Conservation (phyloP, 2,888 invertebrate species). For the Chymomyza procnemis region DNA sequence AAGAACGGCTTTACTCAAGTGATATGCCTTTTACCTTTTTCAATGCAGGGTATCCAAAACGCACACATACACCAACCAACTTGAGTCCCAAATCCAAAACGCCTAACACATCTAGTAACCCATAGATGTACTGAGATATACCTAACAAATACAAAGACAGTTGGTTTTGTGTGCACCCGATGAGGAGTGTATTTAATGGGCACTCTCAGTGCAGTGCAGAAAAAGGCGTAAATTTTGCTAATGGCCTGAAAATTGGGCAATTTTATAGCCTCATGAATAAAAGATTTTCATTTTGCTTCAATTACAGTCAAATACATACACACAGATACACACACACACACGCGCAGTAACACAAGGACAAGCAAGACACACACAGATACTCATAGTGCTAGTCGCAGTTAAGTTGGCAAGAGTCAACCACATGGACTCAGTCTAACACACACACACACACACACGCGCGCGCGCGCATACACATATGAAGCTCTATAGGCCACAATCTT, state of each 20-base stretch:
- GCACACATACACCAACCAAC: conserved; percentile 26
- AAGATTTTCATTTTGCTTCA: conserved; percentile 75
- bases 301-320: conserved; percentile 66
- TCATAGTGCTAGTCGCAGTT: neutral
- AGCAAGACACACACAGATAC: conserved; percentile 38
- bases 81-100: conserved; percentile 57
- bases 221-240: conserved; percentile 78
- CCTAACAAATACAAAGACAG: conserved; percentile 64
- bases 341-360: conserved; percentile 19
- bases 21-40: too few species aligned
- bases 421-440: conserved; percentile 2
- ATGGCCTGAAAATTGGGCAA: conserved; percentile 78
- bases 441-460: conserved; percentile 23
- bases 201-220: conserved; percentile 67
- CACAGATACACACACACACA: conserved; percentile 18
- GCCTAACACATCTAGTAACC: conserved; percentile 40
- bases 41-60: too few species aligned
- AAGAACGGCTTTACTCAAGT: too few species aligned
- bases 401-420: conserved; percentile 1
- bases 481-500: conserved; percentile 65
- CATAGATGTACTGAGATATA: too few species aligned
- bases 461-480: conserved; percentile 35
- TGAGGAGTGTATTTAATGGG: conserved; percentile 50
- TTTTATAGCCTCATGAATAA: conserved; percentile 78
- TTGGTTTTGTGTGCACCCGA: neutral